Evolutionary conservation across 2,113 vertebrate genomes (phyloP).

Genomic region (Larimichthys polyactis): DNA sequence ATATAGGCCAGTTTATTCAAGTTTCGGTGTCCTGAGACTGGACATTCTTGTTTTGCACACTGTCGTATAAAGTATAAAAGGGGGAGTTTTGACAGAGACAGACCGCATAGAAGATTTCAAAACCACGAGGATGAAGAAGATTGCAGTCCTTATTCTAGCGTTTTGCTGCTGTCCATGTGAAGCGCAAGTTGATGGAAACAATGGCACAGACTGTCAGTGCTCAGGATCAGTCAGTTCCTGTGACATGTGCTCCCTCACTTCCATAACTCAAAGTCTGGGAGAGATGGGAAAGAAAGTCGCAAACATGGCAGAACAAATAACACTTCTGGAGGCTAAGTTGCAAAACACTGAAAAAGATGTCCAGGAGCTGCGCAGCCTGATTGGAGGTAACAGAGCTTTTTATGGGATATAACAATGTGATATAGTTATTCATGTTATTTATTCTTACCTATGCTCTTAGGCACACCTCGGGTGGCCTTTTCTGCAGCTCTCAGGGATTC

Average conservation of each 20-base stretch:
- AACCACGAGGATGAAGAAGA: constrained; percentile 35
- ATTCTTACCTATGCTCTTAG: constrained; percentile 26
- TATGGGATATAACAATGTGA: not conserved
- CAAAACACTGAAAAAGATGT: constrained; percentile 36
- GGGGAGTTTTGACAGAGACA: not conserved
- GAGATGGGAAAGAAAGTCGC: constrained; percentile 30
- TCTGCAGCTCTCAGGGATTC: constrained; percentile 63
- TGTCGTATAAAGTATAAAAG: not conserved
- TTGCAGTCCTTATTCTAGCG: constrained; percentile 23
- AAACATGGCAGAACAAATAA: constrained; percentile 43
- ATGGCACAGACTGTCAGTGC: not conserved
- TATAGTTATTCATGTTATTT: not conserved
- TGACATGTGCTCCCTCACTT: constrained; percentile 1
- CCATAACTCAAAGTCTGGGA: constrained; percentile 30
- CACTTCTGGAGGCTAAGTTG: constrained; percentile 38
- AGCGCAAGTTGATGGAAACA: not conserved
- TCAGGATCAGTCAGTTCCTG: not conserved
- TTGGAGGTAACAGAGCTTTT: constrained; percentile 20
- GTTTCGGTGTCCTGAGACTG: no score
- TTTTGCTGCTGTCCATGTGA: constrained; percentile 20
- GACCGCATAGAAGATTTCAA: not conserved
- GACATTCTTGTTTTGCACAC: not conserved
- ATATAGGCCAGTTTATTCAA: no score
- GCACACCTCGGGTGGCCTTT: constrained; percentile 58
- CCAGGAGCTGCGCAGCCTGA: constrained; percentile 44